A percentile compares a stretch with the other conserved stretches of the same genome.
Conservation (phyloP, 2,888 invertebrate genomes). For the Chrysodeixis includens region DNA sequence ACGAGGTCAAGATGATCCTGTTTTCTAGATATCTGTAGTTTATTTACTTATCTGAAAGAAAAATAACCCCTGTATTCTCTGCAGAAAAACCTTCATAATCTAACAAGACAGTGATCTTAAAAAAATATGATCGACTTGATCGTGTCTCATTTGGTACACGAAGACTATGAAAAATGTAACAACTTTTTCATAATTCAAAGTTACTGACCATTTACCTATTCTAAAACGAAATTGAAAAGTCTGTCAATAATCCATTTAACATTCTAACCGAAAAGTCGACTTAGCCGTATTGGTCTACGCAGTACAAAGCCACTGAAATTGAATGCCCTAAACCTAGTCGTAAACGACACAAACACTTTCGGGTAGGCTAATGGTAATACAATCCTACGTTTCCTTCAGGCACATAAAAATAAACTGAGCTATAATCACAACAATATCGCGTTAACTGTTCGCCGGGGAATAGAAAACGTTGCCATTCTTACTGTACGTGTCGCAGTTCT, state of each 20-base stretch:
- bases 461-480: slow-evolving; percentile 25
- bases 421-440: slow-evolving; percentile 11
- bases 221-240: neutral
- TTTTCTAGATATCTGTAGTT: neutral
- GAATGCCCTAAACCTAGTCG: neutral
- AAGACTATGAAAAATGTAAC: no score
- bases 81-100: no score
- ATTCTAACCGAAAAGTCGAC: neutral
- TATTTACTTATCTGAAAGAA: neutral
- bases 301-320: neutral
- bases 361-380: slow-evolving; percentile 1
- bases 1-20: neutral
- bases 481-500: slow-evolving; percentile 28
- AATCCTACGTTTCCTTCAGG: neutral
- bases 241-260: neutral
- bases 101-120: no score
- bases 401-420: slow-evolving; percentile 7
- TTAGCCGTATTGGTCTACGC: neutral
- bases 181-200: no score
- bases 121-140: no score
- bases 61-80: no score
- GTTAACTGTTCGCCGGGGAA: slow-evolving; percentile 22
- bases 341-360: neutral
- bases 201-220: no score
- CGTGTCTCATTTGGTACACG: no score